Conservation (phyloP, 2,888 invertebrate species). For the Tetragonisca angustula region DNA sequence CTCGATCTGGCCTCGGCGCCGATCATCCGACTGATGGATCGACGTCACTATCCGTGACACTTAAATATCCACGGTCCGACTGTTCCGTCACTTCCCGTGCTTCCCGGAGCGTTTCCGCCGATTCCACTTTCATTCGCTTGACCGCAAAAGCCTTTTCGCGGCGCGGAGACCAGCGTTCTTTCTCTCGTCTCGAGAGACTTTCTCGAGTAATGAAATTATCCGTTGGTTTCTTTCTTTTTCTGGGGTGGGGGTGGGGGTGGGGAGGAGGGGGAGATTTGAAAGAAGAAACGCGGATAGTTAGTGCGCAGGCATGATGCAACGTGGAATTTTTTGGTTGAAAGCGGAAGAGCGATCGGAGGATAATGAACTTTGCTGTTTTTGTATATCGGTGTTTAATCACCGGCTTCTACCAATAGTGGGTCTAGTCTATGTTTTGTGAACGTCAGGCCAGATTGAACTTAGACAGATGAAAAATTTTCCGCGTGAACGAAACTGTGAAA, state of each 20-base stretch:
- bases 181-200: conserved; percentile 54
- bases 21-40: conserved; percentile 74
- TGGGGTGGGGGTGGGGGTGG: too few relatives aligned
- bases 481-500: too few relatives aligned
- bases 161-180: conserved; percentile 47
- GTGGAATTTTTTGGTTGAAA: not conserved
- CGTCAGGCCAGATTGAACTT: not conserved
- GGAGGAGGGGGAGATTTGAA: not conserved
- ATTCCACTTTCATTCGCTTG: conserved; percentile 65
- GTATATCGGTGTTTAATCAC: not conserved
- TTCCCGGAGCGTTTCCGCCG: conserved; percentile 53
- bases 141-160: conserved; percentile 58
- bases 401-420: not conserved
- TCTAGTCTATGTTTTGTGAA: not conserved
- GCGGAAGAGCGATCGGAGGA: not conserved
- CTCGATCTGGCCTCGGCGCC: conserved; percentile 61
- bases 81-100: conserved; percentile 59
- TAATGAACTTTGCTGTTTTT: not conserved
- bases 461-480: too few relatives aligned
- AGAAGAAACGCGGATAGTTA: not conserved
- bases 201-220: conserved; percentile 60
- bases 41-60: conserved; percentile 65
- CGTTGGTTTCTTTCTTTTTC: conserved; percentile 8
- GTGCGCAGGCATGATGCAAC: conserved; percentile 34
- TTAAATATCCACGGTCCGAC: conserved; percentile 77